These are phyloP conservation scores for Bombus fervidus DNA, from an alignment of 1,140 invertebrate species.

Conservation along the genomic window DNA sequence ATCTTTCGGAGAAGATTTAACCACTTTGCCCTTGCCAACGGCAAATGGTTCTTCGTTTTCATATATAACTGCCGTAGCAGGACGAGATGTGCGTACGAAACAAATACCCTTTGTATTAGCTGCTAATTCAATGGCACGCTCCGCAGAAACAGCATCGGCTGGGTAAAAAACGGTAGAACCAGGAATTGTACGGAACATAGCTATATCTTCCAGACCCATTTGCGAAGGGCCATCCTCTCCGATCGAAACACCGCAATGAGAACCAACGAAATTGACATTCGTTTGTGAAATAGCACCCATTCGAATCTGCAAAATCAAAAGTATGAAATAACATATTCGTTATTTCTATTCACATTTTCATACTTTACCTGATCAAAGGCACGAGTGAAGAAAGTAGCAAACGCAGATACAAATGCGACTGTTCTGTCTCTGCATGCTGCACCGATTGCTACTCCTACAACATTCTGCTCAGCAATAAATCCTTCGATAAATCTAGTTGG, in stretches of 20 bases:
- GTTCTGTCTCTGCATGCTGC: slow-evolving; percentile 93
- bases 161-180: slow-evolving; percentile 98
- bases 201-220: slow-evolving; percentile 99
- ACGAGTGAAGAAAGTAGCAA: slow-evolving; percentile 98
- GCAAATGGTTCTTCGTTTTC: slow-evolving; percentile 92
- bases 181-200: slow-evolving; percentile 96
- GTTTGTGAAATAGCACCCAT: slow-evolving; percentile 99
- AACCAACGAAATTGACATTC: slow-evolving; percentile 97
- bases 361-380: slow-evolving; percentile 94
- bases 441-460: slow-evolving; percentile 98
- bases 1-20: slow-evolving; percentile 89
- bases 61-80: slow-evolving; percentile 94
- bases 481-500: slow-evolving; percentile 95
- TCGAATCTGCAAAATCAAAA: slow-evolving; percentile 88
- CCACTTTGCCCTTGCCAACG: slow-evolving; percentile 91
- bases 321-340: neutral
- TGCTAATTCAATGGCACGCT: slow-evolving; percentile 96
- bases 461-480: slow-evolving; percentile 99
- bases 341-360: neutral
- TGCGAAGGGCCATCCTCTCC: slow-evolving; percentile 99
- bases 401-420: slow-evolving; percentile 97
- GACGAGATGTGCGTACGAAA: slow-evolving; percentile 97
- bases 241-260: slow-evolving; percentile 97
- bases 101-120: slow-evolving; percentile 98
- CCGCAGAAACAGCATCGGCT: slow-evolving; percentile 96